These are phyloP conservation scores for Volucella inflata DNA, from an alignment of 2,888 invertebrate species.

Conservation along the genomic window DNA sequence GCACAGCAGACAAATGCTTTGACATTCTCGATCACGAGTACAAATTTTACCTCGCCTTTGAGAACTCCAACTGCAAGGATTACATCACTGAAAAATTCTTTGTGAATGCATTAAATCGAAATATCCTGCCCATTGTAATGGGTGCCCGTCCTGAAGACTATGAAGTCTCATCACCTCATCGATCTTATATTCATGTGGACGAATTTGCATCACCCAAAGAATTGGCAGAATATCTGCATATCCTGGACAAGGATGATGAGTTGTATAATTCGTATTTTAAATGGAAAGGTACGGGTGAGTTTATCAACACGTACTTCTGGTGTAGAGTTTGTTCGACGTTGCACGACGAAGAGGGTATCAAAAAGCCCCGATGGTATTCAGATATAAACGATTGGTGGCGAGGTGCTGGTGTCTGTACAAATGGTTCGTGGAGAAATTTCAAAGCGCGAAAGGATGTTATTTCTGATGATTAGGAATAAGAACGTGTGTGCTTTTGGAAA, in stretches of 20 bases:
- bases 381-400: constrained; percentile 98
- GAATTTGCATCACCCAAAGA: constrained; percentile 95
- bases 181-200: constrained; percentile 97
- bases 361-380: constrained; percentile 82
- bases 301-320: constrained; percentile 95
- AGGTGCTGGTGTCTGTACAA: constrained; percentile 90
- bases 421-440: constrained; percentile 87
- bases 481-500: constrained; percentile 2
- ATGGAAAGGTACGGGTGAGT: constrained; percentile 97
- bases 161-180: constrained; percentile 92
- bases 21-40: constrained; percentile 95
- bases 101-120: constrained; percentile 94
- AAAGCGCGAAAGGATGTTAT: constrained; percentile 84
- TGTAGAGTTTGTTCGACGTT: constrained; percentile 87
- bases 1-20: constrained; percentile 92
- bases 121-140: constrained; percentile 97
- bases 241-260: constrained; percentile 93
- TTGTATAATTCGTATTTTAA: constrained; percentile 97
- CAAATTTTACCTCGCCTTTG: constrained; percentile 98
- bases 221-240: constrained; percentile 93
- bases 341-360: constrained; percentile 84
- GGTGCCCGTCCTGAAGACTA: constrained; percentile 97
- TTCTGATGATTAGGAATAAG: constrained; percentile 81
- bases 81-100: constrained; percentile 99
- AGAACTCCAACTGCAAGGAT: constrained; percentile 97